A percentile compares a stretch with the other conserved stretches of the same genome.
Evolutionary conservation across 1,140 invertebrate species (phyloP).

Genomic region (Zophobas morio): DNA sequence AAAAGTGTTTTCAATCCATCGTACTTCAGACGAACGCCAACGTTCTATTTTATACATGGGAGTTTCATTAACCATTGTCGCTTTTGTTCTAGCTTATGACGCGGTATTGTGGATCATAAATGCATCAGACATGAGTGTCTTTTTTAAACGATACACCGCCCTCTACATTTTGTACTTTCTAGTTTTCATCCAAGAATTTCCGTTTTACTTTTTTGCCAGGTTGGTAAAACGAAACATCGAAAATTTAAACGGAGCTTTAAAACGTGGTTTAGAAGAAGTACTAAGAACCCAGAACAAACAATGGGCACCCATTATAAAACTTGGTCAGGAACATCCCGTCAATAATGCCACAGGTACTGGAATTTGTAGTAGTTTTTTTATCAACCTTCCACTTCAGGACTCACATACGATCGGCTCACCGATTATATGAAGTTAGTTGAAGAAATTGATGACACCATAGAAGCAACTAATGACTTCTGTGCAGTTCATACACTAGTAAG

Average conservation of each 20-base stretch:
- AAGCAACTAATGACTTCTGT: constrained; percentile 11
- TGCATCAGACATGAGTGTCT: not conserved
- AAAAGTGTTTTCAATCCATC: not conserved
- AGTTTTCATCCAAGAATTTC: constrained; percentile 12
- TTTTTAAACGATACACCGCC: not conserved
- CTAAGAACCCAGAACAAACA: not conserved
- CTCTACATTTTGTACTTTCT: constrained; percentile 12
- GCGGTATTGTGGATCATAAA: not conserved
- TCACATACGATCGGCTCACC: constrained; percentile 8
- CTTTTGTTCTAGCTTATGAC: constrained; percentile 1
- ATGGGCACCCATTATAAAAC: constrained; percentile 6
- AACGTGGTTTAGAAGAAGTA: not conserved
- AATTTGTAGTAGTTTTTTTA: not conserved
- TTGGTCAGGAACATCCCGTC: not conserved
- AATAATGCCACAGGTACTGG: not conserved
- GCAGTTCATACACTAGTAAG: constrained; percentile 11
- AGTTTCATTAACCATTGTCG: not conserved
- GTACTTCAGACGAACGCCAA: not conserved
- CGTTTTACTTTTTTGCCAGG: constrained; percentile 12
- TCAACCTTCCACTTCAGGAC: not conserved
- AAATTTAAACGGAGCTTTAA: not conserved
- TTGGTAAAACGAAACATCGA: constrained; percentile 1
- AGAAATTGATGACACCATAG: constrained; percentile 3
- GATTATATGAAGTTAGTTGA: constrained; percentile 13
- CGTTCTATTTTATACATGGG: not conserved